These are phyloP conservation scores for Varanus komodoensis DNA, from an alignment of 2,113 vertebrate species.

Conservation along the genomic window DNA sequence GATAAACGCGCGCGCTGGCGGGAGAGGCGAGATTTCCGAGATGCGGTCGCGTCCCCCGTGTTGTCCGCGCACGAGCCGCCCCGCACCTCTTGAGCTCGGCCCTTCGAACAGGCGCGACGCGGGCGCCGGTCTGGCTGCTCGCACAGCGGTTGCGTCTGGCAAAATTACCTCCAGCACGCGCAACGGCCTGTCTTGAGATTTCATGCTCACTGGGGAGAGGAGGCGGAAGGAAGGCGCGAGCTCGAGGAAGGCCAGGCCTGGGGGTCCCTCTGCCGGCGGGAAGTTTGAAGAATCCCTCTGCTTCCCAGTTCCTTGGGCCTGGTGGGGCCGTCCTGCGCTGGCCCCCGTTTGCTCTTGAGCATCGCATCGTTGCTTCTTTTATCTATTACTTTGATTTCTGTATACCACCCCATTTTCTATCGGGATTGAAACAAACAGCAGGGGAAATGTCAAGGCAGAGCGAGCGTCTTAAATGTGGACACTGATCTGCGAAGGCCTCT, in stretches of 20 bases:
- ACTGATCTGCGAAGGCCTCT: no score
- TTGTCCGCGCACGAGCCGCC: not conserved
- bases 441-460: no score
- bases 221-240: not conserved
- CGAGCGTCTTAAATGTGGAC: no score
- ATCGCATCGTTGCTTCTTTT: no score
- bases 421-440: no score
- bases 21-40: not conserved
- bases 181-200: not conserved
- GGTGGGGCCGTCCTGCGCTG: no score
- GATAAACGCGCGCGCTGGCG: not conserved
- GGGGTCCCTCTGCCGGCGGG: constrained; percentile 18
- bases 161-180: constrained; percentile 4
- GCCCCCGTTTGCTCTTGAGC: no score
- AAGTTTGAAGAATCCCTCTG: not conserved
- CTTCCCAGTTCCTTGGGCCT: not conserved
- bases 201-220: not conserved
- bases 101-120: not conserved
- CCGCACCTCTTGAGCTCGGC: not conserved
- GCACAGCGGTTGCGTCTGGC: not conserved
- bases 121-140: not conserved
- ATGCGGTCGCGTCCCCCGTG: not conserved
- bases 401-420: no score
- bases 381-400: no score
- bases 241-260: not conserved